Conservation (phyloP, 2,797 vertebrate genomes). For the Hippopotamyrus pictus region DNA sequence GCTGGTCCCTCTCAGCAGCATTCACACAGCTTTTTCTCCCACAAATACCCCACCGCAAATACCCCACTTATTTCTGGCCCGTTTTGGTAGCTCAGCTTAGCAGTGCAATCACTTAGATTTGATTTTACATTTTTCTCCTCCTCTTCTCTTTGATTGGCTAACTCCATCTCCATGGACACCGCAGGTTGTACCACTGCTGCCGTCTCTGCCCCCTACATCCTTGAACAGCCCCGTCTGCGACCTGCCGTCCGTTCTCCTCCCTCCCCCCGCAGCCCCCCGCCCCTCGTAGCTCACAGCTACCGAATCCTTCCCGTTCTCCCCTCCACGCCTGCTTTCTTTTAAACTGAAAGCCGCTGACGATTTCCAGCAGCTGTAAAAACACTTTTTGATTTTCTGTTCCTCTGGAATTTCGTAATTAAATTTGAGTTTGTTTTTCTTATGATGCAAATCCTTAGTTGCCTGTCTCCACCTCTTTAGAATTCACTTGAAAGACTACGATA, state of each 20-base stretch:
- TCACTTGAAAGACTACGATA: constrained; percentile 16
- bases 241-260: background rate
- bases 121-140: background rate
- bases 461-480: constrained; percentile 18
- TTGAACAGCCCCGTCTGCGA: background rate
- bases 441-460: constrained; percentile 22
- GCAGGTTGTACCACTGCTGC: background rate
- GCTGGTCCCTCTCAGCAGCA: background rate
- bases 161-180: background rate
- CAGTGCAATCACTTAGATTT: background rate
- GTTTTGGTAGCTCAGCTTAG: background rate
- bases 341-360: constrained; percentile 7
- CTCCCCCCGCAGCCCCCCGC: background rate
- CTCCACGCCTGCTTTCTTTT: background rate
- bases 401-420: constrained; percentile 31
- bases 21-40: background rate
- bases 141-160: background rate
- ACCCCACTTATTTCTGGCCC: background rate
- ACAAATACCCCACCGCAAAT: background rate
- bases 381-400: constrained; percentile 29
- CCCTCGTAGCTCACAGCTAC: constrained; percentile 8
- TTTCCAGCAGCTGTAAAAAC: constrained; percentile 32
- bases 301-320: background rate
- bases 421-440: constrained; percentile 23
- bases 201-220: background rate